phyloP scores from a whole-genome alignment of 2,113 vertebrate species.

The Albula goreensis region DNA sequence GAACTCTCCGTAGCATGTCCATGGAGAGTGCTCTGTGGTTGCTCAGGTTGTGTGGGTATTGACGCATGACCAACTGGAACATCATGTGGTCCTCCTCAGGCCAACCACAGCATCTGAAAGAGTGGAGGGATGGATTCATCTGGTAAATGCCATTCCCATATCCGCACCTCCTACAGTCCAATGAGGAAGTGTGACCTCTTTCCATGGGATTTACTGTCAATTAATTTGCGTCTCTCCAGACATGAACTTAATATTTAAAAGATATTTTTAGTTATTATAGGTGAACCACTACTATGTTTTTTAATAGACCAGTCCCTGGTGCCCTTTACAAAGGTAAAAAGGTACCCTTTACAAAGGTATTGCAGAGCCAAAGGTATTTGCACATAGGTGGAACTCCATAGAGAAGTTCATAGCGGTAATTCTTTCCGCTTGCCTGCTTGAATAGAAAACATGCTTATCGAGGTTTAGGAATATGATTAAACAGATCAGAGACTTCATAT shows the following conservation, averaged over 20 bases:
- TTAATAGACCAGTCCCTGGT: neutral
- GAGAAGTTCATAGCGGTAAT: neutral
- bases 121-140: conserved; percentile 14
- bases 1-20: conserved; percentile 80
- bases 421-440: neutral
- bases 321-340: neutral
- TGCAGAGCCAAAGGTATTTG: neutral
- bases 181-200: neutral
- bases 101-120: conserved; percentile 76
- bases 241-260: neutral
- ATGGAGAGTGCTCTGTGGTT: conserved; percentile 77
- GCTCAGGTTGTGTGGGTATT: conserved; percentile 73
- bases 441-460: neutral
- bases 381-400: neutral
- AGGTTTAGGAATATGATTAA: neutral
- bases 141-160: neutral
- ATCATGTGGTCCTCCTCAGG: conserved; percentile 75
- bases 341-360: neutral
- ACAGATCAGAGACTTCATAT: neutral
- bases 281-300: neutral
- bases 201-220: neutral
- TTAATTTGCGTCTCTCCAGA: neutral
- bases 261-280: neutral
- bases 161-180: neutral
- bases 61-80: conserved; percentile 72